Evolutionary conservation across 2,888 invertebrate species (phyloP).

Genomic region (Acleris literana): DNA sequence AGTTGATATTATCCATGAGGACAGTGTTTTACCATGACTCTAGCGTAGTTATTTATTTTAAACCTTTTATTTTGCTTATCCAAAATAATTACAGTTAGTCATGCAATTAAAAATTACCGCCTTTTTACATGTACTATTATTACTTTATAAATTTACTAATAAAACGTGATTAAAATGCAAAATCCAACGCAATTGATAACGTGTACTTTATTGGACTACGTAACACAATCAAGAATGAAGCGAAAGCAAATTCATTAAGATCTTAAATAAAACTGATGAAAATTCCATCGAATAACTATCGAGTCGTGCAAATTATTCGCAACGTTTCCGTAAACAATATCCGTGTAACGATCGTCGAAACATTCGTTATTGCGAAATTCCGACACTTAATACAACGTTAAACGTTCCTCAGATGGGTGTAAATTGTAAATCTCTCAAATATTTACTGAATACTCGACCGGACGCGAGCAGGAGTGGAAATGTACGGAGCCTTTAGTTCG

Average conservation of each 20-base stretch:
- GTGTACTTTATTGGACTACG: too few relatives aligned
- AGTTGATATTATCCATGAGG: too few relatives aligned
- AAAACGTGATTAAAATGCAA: too few relatives aligned
- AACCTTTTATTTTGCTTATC: too few relatives aligned
- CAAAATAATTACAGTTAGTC: too few relatives aligned
- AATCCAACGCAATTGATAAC: too few relatives aligned
- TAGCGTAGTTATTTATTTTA: too few relatives aligned
- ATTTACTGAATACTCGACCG: constrained; percentile 64
- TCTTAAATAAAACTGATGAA: constrained; percentile 10
- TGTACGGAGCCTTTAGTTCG: constrained; percentile 35
- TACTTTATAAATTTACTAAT: too few relatives aligned
- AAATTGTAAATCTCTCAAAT: constrained; percentile 73
- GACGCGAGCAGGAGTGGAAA: constrained; percentile 45
- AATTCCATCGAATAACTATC: constrained; percentile 17
- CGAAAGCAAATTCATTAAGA: constrained; percentile 4
- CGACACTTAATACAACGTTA: constrained; percentile 57
- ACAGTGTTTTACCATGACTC: too few relatives aligned
- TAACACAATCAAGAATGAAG: neutral
- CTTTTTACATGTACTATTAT: too few relatives aligned
- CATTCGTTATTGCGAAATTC: constrained; percentile 64
- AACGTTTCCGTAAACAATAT: constrained; percentile 24
- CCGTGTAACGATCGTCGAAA: constrained; percentile 44
- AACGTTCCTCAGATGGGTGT: constrained; percentile 59
- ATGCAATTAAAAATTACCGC: too few relatives aligned
- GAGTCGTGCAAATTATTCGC: constrained; percentile 13